Conservation (phyloP, 2,113 vertebrate species). For the Arvicanthis niloticus region DNA sequence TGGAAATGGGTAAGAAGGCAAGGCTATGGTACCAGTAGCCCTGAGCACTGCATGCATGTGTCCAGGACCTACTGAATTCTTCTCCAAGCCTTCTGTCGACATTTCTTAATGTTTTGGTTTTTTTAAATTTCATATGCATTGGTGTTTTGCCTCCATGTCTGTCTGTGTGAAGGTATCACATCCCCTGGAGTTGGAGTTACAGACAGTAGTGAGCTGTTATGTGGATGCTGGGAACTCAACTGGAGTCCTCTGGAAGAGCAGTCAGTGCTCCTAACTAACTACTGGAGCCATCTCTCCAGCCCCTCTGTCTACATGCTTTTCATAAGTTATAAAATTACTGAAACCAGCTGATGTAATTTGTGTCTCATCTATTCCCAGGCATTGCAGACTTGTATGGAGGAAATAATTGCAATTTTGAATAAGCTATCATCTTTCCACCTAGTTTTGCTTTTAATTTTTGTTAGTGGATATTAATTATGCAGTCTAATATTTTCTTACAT, state of each 20-base stretch:
- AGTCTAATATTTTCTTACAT: background rate
- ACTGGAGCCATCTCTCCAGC: background rate
- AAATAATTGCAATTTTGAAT: background rate
- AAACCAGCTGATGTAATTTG: background rate
- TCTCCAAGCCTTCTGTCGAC: background rate
- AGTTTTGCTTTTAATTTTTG: background rate
- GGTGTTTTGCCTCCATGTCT: background rate
- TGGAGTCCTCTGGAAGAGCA: background rate
- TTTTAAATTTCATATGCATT: background rate
- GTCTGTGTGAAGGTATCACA: background rate
- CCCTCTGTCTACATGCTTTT: background rate
- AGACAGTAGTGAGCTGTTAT: background rate
- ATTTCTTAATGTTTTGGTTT: background rate
- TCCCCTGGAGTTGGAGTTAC: background rate
- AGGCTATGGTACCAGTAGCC: background rate
- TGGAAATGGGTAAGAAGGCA: background rate
- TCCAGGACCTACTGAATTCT: background rate
- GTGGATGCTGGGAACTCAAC: background rate
- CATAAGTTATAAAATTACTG: background rate
- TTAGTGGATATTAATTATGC: background rate
- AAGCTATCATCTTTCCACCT: background rate
- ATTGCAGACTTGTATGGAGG: background rate
- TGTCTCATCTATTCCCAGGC: background rate
- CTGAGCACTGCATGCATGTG: background rate
- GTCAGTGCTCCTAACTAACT: background rate